These are phyloP conservation scores for Scarus forsteni DNA, from an alignment of 2,797 vertebrate genomes.

Conservation along the genomic window DNA sequence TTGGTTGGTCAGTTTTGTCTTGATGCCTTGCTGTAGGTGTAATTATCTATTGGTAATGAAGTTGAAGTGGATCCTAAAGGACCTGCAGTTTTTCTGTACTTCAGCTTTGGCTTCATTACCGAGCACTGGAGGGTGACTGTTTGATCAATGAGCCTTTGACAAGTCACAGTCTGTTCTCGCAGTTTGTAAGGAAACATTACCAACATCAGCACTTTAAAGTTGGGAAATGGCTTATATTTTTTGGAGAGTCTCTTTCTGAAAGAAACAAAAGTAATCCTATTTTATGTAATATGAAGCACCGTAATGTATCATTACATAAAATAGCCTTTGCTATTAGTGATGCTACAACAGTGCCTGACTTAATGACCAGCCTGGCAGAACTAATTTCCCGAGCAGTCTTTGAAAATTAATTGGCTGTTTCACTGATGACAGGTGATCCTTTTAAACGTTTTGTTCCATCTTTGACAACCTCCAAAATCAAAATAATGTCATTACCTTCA, in stretches of 20 bases:
- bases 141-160: background rate
- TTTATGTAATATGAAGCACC: too few relatives aligned
- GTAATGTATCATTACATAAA: background rate
- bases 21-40: too few relatives aligned
- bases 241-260: background rate
- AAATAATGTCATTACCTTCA: background rate
- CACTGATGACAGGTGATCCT: background rate
- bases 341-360: background rate
- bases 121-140: background rate
- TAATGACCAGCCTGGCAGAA: background rate
- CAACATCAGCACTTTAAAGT: too few relatives aligned
- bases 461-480: constrained; percentile 2
- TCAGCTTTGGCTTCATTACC: background rate
- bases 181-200: too few relatives aligned
- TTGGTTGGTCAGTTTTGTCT: too few relatives aligned
- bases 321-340: background rate
- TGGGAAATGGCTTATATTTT: too few relatives aligned
- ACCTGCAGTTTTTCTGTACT: too few relatives aligned
- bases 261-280: background rate
- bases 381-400: background rate
- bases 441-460: background rate
- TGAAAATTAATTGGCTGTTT: background rate
- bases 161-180: too few relatives aligned
- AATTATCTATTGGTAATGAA: too few relatives aligned
- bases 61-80: too few relatives aligned